A percentile compares a stretch with the other conserved stretches of the same genome.
phyloP scores from a whole-genome alignment of 2,888 invertebrate species.

The Diarsia brunnea region DNA sequence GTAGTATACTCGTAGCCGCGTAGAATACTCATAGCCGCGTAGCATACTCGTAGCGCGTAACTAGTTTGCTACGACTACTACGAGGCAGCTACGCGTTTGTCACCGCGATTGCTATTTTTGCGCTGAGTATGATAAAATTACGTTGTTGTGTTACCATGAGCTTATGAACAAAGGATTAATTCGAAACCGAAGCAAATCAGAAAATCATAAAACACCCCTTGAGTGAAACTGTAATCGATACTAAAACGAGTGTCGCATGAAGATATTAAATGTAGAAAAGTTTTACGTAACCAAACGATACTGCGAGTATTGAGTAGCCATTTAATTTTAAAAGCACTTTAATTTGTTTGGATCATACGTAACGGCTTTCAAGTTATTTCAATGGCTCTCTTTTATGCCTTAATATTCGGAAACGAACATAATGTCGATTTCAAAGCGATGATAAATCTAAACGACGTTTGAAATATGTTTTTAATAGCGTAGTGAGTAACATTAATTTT shows the following conservation, averaged over 20 bases:
- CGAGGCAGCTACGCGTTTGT: conserved; percentile 23
- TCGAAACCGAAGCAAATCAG: neutral
- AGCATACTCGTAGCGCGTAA: conserved; percentile 43
- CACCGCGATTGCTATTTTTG: neutral
- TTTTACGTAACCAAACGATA: conserved; percentile 10
- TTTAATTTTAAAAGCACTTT: conserved; percentile 47
- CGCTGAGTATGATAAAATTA: neutral
- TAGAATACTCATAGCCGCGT: conserved; percentile 52
- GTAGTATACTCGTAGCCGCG: conserved; percentile 8
- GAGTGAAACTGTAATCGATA: neutral
- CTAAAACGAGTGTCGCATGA: neutral
- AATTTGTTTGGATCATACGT: conserved; percentile 43
- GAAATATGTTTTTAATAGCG: conserved; percentile 54
- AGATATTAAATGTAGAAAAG: conserved; percentile 9
- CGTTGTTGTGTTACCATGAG: neutral
- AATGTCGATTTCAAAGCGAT: conserved; percentile 45
- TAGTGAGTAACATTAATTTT: conserved; percentile 47
- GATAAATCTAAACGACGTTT: conserved; percentile 54
- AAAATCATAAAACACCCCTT: neutral
- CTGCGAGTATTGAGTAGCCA: conserved; percentile 18
- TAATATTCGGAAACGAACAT: conserved; percentile 47
- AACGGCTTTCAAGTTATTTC: conserved; percentile 39
- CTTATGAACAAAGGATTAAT: neutral
- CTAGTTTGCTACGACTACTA: conserved; percentile 16
- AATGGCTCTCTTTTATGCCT: conserved; percentile 43